Conservation (phyloP, 2,797 vertebrate genomes). For the Rhyacichthys aspro region DNA sequence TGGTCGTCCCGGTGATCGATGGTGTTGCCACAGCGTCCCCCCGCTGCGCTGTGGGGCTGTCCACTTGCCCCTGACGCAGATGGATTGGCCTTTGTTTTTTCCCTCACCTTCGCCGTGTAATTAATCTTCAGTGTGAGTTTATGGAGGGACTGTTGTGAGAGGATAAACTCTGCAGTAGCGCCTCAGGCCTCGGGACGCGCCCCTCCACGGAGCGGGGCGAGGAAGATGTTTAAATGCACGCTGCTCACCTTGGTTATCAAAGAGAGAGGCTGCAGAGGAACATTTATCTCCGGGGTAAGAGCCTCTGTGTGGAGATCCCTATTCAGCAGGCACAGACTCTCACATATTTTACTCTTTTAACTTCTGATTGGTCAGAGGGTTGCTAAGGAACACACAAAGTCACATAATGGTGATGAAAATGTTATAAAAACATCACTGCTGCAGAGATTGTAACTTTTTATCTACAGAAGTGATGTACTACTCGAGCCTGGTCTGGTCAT, state of each 20-base stretch:
- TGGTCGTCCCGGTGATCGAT: slow-evolving; percentile 76
- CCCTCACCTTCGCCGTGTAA: slow-evolving; percentile 71
- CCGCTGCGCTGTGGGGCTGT: slow-evolving; percentile 66
- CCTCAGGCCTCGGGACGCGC: slow-evolving; percentile 29
- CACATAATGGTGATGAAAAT: too few species aligned
- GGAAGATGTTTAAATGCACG: slow-evolving; percentile 75
- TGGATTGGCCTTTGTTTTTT: slow-evolving; percentile 79
- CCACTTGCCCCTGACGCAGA: slow-evolving; percentile 78
- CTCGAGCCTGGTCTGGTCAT: too few species aligned
- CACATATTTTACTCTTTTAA: slow-evolving; percentile 13
- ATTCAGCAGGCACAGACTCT: slow-evolving; percentile 58
- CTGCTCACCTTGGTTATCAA: slow-evolving; percentile 67
- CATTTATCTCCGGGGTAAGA: slow-evolving; percentile 69
- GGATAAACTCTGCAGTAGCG: background rate
- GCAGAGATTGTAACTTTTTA: too few species aligned
- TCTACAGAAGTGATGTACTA: too few species aligned
- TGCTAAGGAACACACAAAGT: too few species aligned
- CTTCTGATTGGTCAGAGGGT: too few species aligned
- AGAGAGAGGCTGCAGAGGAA: slow-evolving; percentile 50
- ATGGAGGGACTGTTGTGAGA: slow-evolving; percentile 31
- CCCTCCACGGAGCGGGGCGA: slow-evolving; percentile 56
- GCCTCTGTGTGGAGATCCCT: slow-evolving; percentile 50
- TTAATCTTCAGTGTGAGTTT: slow-evolving; percentile 75
- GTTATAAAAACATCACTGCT: too few species aligned
- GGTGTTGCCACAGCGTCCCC: slow-evolving; percentile 64